These are phyloP conservation scores for Labroides dimidiatus DNA, from an alignment of 2,797 vertebrate genomes.

Conservation along the genomic window DNA sequence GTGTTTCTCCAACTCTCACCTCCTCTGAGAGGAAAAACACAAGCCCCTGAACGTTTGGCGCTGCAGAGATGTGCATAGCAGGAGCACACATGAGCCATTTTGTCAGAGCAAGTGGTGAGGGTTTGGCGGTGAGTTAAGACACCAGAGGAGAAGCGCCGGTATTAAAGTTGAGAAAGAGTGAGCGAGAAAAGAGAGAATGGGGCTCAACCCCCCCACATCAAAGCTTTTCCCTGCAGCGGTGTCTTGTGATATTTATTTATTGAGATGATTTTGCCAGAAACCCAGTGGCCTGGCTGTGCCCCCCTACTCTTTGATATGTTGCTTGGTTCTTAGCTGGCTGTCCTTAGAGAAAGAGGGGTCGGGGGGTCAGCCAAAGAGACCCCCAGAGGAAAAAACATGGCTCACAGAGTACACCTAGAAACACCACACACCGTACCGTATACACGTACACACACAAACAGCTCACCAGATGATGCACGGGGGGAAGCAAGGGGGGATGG, in stretches of 20 bases:
- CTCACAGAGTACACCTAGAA: constrained; percentile 75
- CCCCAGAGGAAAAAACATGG: constrained; percentile 76
- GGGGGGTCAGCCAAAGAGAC: constrained; percentile 75
- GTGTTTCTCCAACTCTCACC: constrained; percentile 59
- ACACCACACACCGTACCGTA: constrained; percentile 64
- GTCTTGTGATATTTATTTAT: constrained; percentile 87
- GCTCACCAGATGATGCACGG: constrained; percentile 71
- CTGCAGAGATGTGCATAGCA: constrained; percentile 54
- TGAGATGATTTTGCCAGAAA: constrained; percentile 86
- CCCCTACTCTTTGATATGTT: constrained; percentile 84
- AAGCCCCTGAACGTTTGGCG: constrained; percentile 65
- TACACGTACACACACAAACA: constrained; percentile 69
- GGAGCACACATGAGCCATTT: constrained; percentile 75
- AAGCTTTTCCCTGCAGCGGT: constrained; percentile 81
- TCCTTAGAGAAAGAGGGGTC: constrained; percentile 78
- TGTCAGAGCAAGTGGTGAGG: constrained; percentile 77
- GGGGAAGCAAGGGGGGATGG: constrained; percentile 30
- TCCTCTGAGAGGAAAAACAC: constrained; percentile 64
- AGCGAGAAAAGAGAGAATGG: constrained; percentile 75
- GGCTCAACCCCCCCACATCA: constrained; percentile 81
- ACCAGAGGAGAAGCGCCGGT: constrained; percentile 71
- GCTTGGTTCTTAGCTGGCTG: constrained; percentile 81
- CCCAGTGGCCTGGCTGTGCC: constrained; percentile 79
- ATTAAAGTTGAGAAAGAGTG: constrained; percentile 75
- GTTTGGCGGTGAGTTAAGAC: constrained; percentile 75